Evolutionary conservation across 2,113 vertebrate genomes (phyloP), one percentile per base, ranked within the genome.

Genomic region (Rattus rattus): DNA sequence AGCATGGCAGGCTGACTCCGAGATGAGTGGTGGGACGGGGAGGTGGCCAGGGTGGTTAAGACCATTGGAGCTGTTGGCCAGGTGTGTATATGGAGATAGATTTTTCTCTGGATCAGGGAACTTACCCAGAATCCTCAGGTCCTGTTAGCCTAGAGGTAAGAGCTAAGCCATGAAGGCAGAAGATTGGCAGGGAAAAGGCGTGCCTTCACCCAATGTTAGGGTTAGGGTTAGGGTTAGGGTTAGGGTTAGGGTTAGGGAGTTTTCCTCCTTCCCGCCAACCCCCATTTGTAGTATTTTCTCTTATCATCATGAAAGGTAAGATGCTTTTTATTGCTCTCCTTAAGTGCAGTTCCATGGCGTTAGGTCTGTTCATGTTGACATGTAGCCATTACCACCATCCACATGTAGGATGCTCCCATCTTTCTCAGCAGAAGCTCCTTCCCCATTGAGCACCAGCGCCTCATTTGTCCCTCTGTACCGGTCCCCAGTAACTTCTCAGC

Each of bases 121-220:
- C 47, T 22, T 2, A n/a, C 54, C 47, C 19, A 26, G 63, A 39
- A 56, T 83, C 67, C 28, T 79, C 22, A 49, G 56, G 67, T 8
- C 52, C 72, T 83, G 11, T 24, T 63, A 79, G 49, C 39, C 47
- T 20, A 67, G 56, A 10, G 54, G 80, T 16, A 22, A 75, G 16
- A 85, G 65, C 69, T 52, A 69, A 39, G 39, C 72, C 70, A 75
- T 96, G 84, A 80, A 88, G 94, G 91, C 76, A 20, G 36, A 84
- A 95, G 43, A 86, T 83, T 16, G 93, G 88, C 88, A 90, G 52
- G 49, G 65, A 67, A 67, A 65, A 67, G 65, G 65, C 17, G 1
- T 59, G 92, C 26, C 19, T 72, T 70, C 24, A 22, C 12, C 0
- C 39, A 28, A 26, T 56, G 14, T 24, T n/a, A n/a, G n/a, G n/a